Conservation (phyloP, 2,113 vertebrate genomes). For the Eudyptes chrysolophus region DNA sequence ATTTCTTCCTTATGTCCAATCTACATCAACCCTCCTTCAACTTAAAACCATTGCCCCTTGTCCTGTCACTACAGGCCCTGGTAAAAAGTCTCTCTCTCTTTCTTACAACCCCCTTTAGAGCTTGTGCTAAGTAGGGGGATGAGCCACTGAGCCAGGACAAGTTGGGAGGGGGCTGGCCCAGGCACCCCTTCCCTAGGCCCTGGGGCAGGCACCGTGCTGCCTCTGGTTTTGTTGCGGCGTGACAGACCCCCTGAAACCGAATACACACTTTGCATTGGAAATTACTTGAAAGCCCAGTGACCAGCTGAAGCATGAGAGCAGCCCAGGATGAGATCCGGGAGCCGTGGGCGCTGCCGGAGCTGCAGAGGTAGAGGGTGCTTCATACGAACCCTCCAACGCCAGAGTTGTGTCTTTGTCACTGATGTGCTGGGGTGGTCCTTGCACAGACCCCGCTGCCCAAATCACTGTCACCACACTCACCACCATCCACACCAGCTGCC, state of each 20-base stretch:
- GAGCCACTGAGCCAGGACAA: neutral
- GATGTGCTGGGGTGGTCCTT: neutral
- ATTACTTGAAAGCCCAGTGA: neutral
- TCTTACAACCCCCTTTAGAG: neutral
- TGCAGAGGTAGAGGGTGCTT: neutral
- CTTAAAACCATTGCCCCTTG: neutral
- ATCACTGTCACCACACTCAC: neutral
- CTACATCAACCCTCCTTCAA: neutral
- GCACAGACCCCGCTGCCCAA: neutral
- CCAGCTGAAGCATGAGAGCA: neutral
- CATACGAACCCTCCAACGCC: fast-evolving
- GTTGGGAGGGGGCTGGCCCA: neutral
- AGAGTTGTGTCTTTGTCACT: too few species aligned
- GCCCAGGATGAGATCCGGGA: neutral
- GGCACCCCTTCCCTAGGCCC: neutral
- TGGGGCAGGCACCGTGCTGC: too few species aligned
- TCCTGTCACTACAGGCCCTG: neutral
- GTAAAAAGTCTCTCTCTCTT: neutral
- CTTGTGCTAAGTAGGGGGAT: too few species aligned
- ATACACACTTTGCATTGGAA: too few species aligned
- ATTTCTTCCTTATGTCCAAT: neutral
- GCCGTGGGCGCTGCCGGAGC: fast-evolving
- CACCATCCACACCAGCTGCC: neutral
- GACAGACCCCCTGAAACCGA: too few species aligned
- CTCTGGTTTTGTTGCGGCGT: neutral